A percentile compares a stretch with the other conserved stretches of the same genome.
Evolutionary conservation across 2,797 vertebrate species (phyloP).

Genomic region (Pangasius mekongensis): DNA sequence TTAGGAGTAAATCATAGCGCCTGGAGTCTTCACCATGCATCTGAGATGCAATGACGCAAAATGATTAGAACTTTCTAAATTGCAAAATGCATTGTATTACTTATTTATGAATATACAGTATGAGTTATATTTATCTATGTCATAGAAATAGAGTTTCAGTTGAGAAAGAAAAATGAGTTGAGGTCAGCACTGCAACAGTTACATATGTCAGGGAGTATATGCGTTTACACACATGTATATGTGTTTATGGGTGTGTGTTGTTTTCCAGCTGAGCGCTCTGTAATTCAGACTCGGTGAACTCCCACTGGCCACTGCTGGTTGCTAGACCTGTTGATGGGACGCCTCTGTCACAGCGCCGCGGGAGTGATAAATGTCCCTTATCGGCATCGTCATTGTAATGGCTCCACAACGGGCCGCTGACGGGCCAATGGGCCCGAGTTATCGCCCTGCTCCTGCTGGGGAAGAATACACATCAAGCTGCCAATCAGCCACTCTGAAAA

Average conservation of each 20-base stretch:
- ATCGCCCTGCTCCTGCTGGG: constrained; percentile 76
- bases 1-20: not conserved
- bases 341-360: constrained; percentile 72
- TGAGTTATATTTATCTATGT: not conserved
- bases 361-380: constrained; percentile 88
- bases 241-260: constrained; percentile 40
- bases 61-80: not conserved
- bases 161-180: not conserved
- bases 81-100: not conserved
- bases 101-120: not conserved
- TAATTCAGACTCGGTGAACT: constrained; percentile 63
- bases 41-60: not conserved
- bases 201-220: constrained; percentile 15
- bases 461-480: constrained; percentile 84
- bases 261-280: constrained; percentile 56
- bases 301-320: constrained; percentile 49
- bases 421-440: constrained; percentile 75
- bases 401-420: constrained; percentile 78
- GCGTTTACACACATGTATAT: not conserved
- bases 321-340: constrained; percentile 78
- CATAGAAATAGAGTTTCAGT: not conserved
- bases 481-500: constrained; percentile 83
- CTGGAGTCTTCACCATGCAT: not conserved
- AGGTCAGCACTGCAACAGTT: constrained; percentile 8
- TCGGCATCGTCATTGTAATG: constrained; percentile 86